Evolutionary conservation across 2,888 invertebrate genomes (phyloP).

Genomic region (Micropterix aruncella): DNA sequence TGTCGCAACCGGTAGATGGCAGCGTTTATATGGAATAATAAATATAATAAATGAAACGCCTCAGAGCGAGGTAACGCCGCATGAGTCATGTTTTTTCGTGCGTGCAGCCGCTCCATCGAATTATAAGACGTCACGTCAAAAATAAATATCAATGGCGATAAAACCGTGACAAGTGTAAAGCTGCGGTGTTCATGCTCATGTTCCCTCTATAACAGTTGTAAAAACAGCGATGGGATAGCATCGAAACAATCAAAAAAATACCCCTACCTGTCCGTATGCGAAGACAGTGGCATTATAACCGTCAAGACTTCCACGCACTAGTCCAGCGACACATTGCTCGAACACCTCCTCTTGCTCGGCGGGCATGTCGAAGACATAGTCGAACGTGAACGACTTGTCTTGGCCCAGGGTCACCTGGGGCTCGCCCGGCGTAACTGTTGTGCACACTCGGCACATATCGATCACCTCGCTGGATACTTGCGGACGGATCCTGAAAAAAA

Average conservation of each 20-base stretch:
- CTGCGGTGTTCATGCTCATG: no score
- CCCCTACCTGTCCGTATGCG: slow-evolving; percentile 81
- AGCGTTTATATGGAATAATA: no score
- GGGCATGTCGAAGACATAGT: slow-evolving; percentile 82
- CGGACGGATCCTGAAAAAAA: slow-evolving; percentile 77
- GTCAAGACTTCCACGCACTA: slow-evolving; percentile 86
- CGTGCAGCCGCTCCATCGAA: no score
- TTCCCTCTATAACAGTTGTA: no score
- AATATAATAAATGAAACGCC: no score
- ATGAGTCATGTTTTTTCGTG: no score
- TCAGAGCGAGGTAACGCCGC: no score
- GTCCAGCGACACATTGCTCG: slow-evolving; percentile 64
- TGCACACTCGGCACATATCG: slow-evolving; percentile 90
- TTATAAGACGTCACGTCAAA: no score
- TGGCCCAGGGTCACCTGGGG: slow-evolving; percentile 86
- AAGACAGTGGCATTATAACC: slow-evolving; percentile 97
- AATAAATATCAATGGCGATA: no score
- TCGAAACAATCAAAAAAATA: background rate
- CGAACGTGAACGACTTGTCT: slow-evolving; percentile 93
- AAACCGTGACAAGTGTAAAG: no score
- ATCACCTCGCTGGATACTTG: slow-evolving; percentile 86
- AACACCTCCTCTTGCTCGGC: slow-evolving; percentile 68
- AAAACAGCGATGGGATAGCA: background rate
- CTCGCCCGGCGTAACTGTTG: slow-evolving; percentile 76
- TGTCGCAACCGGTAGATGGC: no score